phyloP scores from a whole-genome alignment of 2,113 vertebrate species.

The Centropristis striata region DNA sequence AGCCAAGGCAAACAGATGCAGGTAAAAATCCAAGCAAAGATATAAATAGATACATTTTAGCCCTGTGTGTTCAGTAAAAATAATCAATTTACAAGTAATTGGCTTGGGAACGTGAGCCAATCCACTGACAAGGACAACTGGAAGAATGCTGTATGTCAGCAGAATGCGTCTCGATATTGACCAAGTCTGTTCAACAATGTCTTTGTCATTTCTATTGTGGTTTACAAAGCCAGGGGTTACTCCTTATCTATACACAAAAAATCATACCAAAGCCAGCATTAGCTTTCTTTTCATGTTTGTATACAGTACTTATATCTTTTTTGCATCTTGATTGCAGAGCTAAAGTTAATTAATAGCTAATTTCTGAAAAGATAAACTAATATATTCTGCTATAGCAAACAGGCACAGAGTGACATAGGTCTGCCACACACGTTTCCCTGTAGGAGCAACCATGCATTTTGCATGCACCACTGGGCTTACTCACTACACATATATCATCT shows the following conservation, averaged over 20 bases:
- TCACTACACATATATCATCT: conserved; percentile 4
- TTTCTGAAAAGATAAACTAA: background rate
- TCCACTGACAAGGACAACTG: background rate
- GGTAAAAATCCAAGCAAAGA: background rate
- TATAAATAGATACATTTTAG: background rate
- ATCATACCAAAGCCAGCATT: background rate
- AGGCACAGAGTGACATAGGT: conserved; percentile 11
- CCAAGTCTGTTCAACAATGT: conserved; percentile 3
- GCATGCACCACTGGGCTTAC: conserved; percentile 15
- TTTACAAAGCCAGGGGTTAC: background rate
- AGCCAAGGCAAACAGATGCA: background rate
- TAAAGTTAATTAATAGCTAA: background rate
- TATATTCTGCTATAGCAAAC: conserved; percentile 6
- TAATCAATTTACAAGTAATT: conserved; percentile 24
- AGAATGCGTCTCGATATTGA: conserved; percentile 8
- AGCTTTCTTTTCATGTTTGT: background rate
- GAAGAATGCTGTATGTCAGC: conserved; percentile 20
- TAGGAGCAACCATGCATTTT: conserved; percentile 2
- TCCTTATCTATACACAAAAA: conserved; percentile 4
- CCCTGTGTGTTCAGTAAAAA: conserved; percentile 7
- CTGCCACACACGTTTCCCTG: background rate
- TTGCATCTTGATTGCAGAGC: background rate
- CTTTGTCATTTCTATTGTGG: conserved; percentile 13
- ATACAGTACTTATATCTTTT: background rate
- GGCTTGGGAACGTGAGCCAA: conserved; percentile 6